Evolutionary conservation across 2,113 vertebrate species (phyloP), one percentile per base, ranked within the genome.

Genomic region (Festucalex cinctus): DNA sequence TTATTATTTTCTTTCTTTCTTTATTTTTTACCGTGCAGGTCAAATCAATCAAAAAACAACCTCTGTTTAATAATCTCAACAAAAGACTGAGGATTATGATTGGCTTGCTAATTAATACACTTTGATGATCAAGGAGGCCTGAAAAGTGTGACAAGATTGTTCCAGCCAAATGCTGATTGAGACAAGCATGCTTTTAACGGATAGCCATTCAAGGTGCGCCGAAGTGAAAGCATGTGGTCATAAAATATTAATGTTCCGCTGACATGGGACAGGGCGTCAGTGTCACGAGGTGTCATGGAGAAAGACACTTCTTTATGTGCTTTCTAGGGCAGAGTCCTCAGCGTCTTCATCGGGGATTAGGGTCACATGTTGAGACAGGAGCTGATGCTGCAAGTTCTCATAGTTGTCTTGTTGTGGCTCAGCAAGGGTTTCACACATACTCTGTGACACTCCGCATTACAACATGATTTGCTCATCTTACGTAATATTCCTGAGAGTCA

Each of bases 311-410:
- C 57, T 24, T 37, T 64, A 41, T 60, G 49, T n/a, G 75, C 70
- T 35, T 58, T 77, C 66, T 32, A 71, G 69, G 71, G 64, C 54
- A 2, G 68, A 41, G 71, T 79, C 78, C 37, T 12, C 48, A 9
- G 57, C 57, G 72, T 20, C 71, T 75, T 82, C 82, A 70, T 53
- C 14, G 0, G 35, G 32, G 58, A 85, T 84, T 82, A 67, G 75
- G 80, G 80, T 83, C 81, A 84, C 74, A 37, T 43, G 53, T 13
- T 57, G 60, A 66, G 82, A 86, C 87, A 70, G 70, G 74, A 75
- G 85, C 87, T 87, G 87, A 86, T 74, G 82, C 6, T 83, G 85
- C 85, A 87, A 72, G 44, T 79, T 86, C 62, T 68, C 71, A 12
- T 17, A 0, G 19, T 63, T 48, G 70, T 74, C 58, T 43, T 35